Conservation (phyloP, 2,113 vertebrate genomes). For the Lanius collurio region DNA sequence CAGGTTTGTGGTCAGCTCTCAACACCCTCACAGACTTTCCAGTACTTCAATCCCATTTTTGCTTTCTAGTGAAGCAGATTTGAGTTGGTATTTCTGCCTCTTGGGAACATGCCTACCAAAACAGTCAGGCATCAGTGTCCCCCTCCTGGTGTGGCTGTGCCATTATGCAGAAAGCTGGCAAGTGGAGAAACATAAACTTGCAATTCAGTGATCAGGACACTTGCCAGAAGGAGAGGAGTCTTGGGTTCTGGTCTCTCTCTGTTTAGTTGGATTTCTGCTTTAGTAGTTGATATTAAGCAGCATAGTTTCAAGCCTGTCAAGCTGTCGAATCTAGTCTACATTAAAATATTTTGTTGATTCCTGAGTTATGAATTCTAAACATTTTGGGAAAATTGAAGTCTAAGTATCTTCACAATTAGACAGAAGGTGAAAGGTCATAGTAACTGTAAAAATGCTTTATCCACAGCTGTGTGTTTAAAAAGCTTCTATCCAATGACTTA, state of each 20-base stretch:
- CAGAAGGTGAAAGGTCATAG: neutral
- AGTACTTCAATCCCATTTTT: neutral
- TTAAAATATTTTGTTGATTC: neutral
- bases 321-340: neutral
- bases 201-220: neutral
- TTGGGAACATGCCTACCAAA: neutral
- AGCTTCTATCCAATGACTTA: neutral
- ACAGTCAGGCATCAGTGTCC: neutral
- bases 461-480: neutral
- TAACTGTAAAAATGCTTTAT: neutral
- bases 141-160: neutral
- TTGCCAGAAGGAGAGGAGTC: neutral
- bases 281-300: neutral
- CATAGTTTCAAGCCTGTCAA: neutral
- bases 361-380: neutral
- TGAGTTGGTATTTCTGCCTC: neutral
- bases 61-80: neutral
- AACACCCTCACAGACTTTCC: neutral
- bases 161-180: neutral
- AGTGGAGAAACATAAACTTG: neutral
- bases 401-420: neutral
- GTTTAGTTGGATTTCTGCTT: neutral
- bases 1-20: neutral
- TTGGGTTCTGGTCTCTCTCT: neutral
- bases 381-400: neutral